Base-by-base conservation (phyloP, 2,888 invertebrate genomes). In the Rutpela maculata region DNA sequence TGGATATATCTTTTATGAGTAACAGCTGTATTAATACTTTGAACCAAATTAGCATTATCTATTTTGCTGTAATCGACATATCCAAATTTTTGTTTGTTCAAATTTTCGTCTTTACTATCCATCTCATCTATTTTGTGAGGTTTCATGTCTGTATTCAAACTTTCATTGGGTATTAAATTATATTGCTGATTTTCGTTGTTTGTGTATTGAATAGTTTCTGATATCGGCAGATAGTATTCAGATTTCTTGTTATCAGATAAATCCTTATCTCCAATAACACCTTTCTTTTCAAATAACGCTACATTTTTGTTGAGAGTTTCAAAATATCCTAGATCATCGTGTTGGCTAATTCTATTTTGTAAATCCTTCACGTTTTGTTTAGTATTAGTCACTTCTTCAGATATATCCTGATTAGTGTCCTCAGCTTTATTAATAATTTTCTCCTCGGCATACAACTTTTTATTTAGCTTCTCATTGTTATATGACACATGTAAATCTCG, bases 241-340 rank as follows among this genome's bases (percentile, higher is more conserved):
- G 31, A 60, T 31, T 26, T 7, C 22, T 60, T 60, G n/a, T 60
- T 26, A 60, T 15, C 60, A 12, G 15, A 11, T 57, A 26, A 22
- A 26, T 60, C n/a, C 10, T 31, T 31, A 60, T 60, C 60, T 60
- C 15, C 11, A 5, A 6, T 31, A 15, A 31, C 11, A 12, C 22
- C 60, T n/a, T 59, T 22, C 1, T 60, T 2, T 22, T 26, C 60
- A 12, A n/a, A 26, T n/a, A 7, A 43, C 15, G 43, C n/a, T 1
- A n/a, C 50, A 50, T 50, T 50, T 38, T 60, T 38, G 60, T 12
- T 71, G 11, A 63, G 38, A 6, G 71, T 71, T 71, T 71, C 60
- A 38, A 26, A 19, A 26, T 66, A 31, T 2, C 11, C 18, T 50
- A n/a, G n/a, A 50, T 50, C 50, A 3, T 50, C 50, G 6, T 6